A percentile compares a stretch with the other conserved stretches of the same genome.
Evolutionary conservation across 2,113 vertebrate species (phyloP).

Genomic region (Pleuronectes platessa): DNA sequence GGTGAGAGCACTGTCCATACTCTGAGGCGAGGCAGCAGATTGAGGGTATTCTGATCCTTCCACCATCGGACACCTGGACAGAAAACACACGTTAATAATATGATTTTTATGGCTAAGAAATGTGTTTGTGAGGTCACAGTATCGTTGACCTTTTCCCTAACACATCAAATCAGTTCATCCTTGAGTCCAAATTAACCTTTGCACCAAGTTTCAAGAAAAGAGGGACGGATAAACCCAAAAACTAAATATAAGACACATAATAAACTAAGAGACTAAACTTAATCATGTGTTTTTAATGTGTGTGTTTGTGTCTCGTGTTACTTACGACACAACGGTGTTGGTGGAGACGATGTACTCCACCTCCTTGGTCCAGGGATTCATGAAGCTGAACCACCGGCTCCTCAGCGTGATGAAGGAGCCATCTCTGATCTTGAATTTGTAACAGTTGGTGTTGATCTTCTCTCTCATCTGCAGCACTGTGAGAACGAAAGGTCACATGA

Average conservation of each 20-base stretch:
- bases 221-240: too few relatives aligned
- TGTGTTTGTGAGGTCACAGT: too few relatives aligned
- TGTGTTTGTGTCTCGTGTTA: constrained; percentile 38
- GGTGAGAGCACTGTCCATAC: constrained; percentile 94
- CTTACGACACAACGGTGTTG: constrained; percentile 98
- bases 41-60: constrained; percentile 92
- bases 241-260: too few relatives aligned
- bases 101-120: too few relatives aligned
- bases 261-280: too few relatives aligned
- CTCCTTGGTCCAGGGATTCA: constrained; percentile 99
- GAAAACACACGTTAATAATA: not conserved
- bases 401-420: constrained; percentile 97
- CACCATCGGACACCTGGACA: constrained; percentile 78
- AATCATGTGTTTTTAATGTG: too few relatives aligned
- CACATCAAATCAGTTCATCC: too few relatives aligned
- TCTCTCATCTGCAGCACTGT: constrained; percentile 97
- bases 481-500: not conserved
- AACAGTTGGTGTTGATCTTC: constrained; percentile 97
- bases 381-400: constrained; percentile 99
- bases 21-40: constrained; percentile 91
- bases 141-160: too few relatives aligned
- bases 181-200: too few relatives aligned
- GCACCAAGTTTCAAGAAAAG: too few relatives aligned
- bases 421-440: constrained; percentile 99
- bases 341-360: constrained; percentile 99